Evolutionary conservation across 2,113 vertebrate species (phyloP).

Genomic region (Anoplopoma fimbria): DNA sequence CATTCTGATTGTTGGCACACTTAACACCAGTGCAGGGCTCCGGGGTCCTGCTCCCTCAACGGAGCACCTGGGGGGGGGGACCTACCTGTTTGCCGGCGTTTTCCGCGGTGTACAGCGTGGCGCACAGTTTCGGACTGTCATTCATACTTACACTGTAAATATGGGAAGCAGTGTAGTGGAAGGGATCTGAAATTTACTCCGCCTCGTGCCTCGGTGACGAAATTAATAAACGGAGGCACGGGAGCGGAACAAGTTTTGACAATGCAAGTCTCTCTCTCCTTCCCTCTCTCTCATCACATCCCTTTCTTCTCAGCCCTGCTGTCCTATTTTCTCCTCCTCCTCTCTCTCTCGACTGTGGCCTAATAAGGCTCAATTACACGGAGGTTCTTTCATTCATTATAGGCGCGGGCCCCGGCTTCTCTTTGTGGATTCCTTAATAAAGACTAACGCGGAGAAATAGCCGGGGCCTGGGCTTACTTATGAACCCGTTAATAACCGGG

Average conservation of each 20-base stretch:
- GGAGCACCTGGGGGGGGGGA: not conserved
- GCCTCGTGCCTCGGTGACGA: slow-evolving; percentile 76
- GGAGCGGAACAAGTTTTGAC: slow-evolving; percentile 80
- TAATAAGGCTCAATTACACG: slow-evolving; percentile 93
- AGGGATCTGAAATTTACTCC: slow-evolving; percentile 80
- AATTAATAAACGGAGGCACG: slow-evolving; percentile 82
- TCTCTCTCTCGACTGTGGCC: slow-evolving; percentile 78
- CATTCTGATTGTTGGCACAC: not conserved
- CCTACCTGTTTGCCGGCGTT: slow-evolving; percentile 64
- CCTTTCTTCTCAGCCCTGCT: slow-evolving; percentile 73
- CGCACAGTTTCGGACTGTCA: slow-evolving; percentile 67
- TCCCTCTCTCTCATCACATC: slow-evolving; percentile 62
- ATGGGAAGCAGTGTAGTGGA: slow-evolving; percentile 75
- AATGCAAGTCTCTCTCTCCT: slow-evolving; percentile 71
- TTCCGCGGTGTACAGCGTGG: slow-evolving; percentile 55
- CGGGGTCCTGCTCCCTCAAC: slow-evolving; percentile 24
- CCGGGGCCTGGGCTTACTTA: slow-evolving; percentile 91
- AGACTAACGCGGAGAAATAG: slow-evolving; percentile 92
- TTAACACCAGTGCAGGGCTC: not conserved
- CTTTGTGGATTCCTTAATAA: slow-evolving; percentile 92
- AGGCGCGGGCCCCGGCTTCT: slow-evolving; percentile 86
- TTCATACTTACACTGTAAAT: slow-evolving; percentile 80
- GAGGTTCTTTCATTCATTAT: slow-evolving; percentile 93
- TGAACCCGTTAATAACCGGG: slow-evolving; percentile 93
- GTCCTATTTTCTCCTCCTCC: slow-evolving; percentile 70